Conservation (phyloP, 2,113 vertebrate species). For the Corythornis cristatus region DNA sequence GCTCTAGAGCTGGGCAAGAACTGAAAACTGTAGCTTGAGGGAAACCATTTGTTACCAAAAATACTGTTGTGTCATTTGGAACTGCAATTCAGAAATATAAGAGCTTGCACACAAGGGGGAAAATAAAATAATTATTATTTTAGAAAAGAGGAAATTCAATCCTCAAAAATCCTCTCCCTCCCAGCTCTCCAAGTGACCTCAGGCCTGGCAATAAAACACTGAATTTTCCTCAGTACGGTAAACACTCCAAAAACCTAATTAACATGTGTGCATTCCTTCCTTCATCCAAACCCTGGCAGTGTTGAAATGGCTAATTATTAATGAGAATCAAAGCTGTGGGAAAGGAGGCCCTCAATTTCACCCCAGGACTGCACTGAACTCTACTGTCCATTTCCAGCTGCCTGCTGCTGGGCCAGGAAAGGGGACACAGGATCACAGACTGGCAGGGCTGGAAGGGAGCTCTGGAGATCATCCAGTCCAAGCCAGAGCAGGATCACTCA, state of each 20-base stretch:
- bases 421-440: background rate
- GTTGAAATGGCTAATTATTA: constrained; percentile 25
- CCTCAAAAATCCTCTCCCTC: background rate
- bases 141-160: background rate
- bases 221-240: background rate
- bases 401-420: constrained; percentile 6
- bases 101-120: background rate
- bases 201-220: background rate
- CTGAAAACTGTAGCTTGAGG: background rate
- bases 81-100: background rate
- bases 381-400: background rate
- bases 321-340: background rate
- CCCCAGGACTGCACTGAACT: background rate
- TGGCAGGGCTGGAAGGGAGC: too few species aligned
- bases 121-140: background rate
- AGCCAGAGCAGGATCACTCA: too few species aligned
- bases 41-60: constrained; percentile 4
- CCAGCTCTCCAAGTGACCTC: background rate
- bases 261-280: background rate
- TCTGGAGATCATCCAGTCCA: too few species aligned
- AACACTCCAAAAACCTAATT: background rate
- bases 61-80: background rate
- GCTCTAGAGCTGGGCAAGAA: constrained; percentile 12
- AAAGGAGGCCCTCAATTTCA: constrained; percentile 17
- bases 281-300: constrained; percentile 3